Conservation (phyloP, 2,888 invertebrate genomes). For the Rhagonycha fulva region DNA sequence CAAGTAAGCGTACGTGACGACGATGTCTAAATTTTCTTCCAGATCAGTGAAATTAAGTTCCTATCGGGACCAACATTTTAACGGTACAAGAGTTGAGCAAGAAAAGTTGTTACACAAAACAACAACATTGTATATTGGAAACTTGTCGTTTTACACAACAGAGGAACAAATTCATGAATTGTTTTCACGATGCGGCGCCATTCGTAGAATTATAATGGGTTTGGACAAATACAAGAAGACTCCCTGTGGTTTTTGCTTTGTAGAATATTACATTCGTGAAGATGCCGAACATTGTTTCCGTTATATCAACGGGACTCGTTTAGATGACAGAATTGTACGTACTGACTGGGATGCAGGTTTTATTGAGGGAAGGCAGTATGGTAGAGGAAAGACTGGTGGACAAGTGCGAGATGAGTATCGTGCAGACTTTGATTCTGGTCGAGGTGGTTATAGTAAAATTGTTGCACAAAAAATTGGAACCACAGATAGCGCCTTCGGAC, state of each 20-base stretch:
- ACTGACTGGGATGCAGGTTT: constrained; percentile 99
- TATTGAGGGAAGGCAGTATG: constrained; percentile 96
- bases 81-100: constrained; percentile 88
- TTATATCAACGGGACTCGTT: constrained; percentile 92
- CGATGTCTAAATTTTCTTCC: constrained; percentile 44
- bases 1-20: background rate
- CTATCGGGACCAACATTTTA: constrained; percentile 94
- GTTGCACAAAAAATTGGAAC: constrained; percentile 80
- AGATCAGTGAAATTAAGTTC: constrained; percentile 82
- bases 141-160: constrained; percentile 96
- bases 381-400: constrained; percentile 96
- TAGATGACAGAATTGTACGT: constrained; percentile 95
- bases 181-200: constrained; percentile 94
- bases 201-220: constrained; percentile 95
- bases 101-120: constrained; percentile 76
- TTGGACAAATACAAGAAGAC: constrained; percentile 97
- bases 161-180: constrained; percentile 98
- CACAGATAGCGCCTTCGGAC: constrained; percentile 51
- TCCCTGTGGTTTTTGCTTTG: constrained; percentile 99
- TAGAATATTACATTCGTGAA: constrained; percentile 83
- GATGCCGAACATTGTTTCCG: constrained; percentile 83
- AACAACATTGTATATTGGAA: constrained; percentile 93
- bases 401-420: constrained; percentile 99
- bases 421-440: constrained; percentile 93
- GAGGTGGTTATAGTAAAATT: constrained; percentile 97